Conservation (phyloP, 1,140 invertebrate species). For the Laodelphax striatellus region DNA sequence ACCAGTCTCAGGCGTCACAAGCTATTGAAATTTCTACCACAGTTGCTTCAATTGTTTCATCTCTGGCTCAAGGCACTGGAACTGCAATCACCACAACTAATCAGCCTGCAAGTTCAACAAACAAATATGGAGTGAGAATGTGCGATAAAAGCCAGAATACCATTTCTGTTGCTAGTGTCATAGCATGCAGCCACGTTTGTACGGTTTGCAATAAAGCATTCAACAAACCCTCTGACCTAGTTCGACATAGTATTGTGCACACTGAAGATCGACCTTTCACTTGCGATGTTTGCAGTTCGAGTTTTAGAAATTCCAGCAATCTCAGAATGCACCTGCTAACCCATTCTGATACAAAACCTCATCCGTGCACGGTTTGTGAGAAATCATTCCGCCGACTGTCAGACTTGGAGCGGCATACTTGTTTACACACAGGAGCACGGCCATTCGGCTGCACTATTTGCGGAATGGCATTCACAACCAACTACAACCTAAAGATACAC, state of each 20-base stretch:
- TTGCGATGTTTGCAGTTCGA: constrained; percentile 22
- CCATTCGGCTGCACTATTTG: constrained; percentile 38
- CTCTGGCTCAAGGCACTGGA: constrained; percentile 12
- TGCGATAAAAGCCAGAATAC: background rate
- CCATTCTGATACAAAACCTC: constrained; percentile 36
- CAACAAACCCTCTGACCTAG: constrained; percentile 19
- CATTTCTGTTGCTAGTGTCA: background rate
- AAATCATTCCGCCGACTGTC: constrained; percentile 33
- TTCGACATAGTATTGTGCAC: constrained; percentile 18
- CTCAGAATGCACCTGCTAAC: constrained; percentile 25
- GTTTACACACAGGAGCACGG: constrained; percentile 61
- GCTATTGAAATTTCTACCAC: constrained; percentile 60
- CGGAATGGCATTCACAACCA: constrained; percentile 26
- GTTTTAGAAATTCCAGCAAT: constrained; percentile 21
- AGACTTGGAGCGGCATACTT: constrained; percentile 55
- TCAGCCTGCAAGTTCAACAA: constrained; percentile 30
- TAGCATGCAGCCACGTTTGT: background rate
- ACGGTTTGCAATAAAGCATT: constrained; percentile 14
- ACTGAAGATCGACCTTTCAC: constrained; percentile 22
- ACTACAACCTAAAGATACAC: constrained; percentile 32
- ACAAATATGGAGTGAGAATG: constrained; percentile 17
- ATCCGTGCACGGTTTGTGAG: constrained; percentile 34
- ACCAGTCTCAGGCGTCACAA: constrained; percentile 32
- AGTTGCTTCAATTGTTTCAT: constrained; percentile 33
- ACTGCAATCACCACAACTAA: constrained; percentile 11